Evolutionary conservation across 2,113 vertebrate species (phyloP).

Genomic region (Nansenia antarctica): DNA sequence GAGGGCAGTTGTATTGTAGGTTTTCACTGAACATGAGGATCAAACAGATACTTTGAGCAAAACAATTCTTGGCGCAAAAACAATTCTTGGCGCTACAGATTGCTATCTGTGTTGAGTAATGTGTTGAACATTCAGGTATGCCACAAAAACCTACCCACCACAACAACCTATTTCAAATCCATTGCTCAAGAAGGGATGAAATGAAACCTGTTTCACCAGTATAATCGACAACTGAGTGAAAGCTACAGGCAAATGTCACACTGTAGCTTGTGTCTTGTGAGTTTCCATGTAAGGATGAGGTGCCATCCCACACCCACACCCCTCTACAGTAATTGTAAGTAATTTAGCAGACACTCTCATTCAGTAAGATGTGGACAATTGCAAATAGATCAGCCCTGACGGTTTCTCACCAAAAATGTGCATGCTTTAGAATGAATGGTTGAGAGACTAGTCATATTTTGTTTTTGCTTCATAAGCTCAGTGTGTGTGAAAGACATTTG

Average conservation of each 20-base stretch:
- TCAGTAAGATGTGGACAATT: not conserved
- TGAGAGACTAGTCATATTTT: not conserved
- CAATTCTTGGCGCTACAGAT: not conserved
- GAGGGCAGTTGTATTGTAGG: not conserved
- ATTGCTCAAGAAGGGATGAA: not conserved
- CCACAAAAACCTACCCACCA: not conserved
- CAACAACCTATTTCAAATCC: not conserved
- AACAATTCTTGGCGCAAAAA: not conserved
- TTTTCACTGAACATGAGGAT: not conserved
- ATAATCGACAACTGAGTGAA: not conserved
- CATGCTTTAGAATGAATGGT: not conserved
- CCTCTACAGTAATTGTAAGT: not conserved
- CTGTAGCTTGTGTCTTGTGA: not conserved
- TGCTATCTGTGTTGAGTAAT: not conserved
- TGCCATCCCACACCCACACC: not conserved
- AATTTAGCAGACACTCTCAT: no score
- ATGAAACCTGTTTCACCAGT: not conserved
- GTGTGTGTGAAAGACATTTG: not conserved
- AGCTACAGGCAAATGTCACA: not conserved
- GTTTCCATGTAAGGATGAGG: not conserved
- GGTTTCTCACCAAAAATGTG: not conserved
- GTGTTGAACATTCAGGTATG: not conserved
- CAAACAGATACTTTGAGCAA: not conserved
- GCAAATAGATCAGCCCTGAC: not conserved
- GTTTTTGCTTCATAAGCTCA: not conserved